These are phyloP conservation scores for Mormyrus lacerda DNA, from an alignment of 2,113 vertebrate genomes.

Conservation along the genomic window DNA sequence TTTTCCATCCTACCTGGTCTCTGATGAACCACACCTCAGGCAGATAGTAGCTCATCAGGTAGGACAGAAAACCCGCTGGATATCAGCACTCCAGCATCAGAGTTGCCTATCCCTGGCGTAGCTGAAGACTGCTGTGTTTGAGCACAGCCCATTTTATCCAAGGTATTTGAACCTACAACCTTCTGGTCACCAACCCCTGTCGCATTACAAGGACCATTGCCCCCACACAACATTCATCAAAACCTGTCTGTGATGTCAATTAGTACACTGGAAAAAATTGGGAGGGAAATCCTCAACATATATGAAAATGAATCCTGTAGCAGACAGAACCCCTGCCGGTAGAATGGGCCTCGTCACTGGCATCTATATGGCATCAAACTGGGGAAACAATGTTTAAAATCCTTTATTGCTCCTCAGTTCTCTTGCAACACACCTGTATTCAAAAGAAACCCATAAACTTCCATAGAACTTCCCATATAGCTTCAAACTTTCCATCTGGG, in stretches of 20 bases:
- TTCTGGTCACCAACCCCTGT: not conserved
- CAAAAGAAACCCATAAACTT: not conserved
- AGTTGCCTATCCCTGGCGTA: not conserved
- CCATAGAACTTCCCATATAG: conserved; percentile 16
- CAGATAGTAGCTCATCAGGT: not conserved
- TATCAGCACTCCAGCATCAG: not conserved
- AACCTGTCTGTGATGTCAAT: not conserved
- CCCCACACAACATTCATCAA: not conserved
- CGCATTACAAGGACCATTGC: not conserved
- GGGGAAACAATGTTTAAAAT: not conserved
- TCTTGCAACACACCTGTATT: not conserved
- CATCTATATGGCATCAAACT: not conserved
- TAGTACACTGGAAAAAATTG: not conserved
- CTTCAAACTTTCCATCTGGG: conserved; percentile 26
- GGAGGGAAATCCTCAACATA: not conserved
- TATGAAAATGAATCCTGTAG: not conserved
- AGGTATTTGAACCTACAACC: not conserved
- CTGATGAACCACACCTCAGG: not conserved
- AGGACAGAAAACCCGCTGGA: not conserved
- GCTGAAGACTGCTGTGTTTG: not conserved
- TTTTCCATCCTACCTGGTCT: not conserved
- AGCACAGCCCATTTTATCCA: not conserved
- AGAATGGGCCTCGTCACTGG: not conserved
- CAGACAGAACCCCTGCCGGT: not conserved
- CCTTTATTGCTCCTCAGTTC: not conserved